These are phyloP conservation scores for Mallotus villosus DNA, from an alignment of 2,797 vertebrate genomes.

Conservation along the genomic window DNA sequence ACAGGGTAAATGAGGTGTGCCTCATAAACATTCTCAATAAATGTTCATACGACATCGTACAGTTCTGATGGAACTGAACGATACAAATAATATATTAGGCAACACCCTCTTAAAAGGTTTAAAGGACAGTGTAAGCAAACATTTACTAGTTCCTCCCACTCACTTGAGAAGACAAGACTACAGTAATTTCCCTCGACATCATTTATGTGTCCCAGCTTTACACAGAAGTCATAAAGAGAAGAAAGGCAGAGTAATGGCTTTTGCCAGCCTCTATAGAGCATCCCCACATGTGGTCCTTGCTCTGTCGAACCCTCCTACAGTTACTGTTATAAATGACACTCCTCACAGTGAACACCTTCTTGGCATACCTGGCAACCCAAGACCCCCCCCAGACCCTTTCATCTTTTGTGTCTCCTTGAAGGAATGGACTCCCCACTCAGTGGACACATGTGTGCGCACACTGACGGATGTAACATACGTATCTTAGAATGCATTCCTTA, in stretches of 20 bases:
- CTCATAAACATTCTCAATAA: not conserved
- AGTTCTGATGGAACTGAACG: not conserved
- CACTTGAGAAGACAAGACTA: not conserved
- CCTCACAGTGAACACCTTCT: conserved; percentile 30
- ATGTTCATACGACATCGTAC: not conserved
- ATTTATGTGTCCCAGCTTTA: not conserved
- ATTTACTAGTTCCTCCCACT: not conserved
- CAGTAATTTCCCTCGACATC: not conserved
- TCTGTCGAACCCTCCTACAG: conserved; percentile 34
- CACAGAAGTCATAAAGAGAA: conserved; percentile 1
- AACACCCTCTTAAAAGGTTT: not conserved
- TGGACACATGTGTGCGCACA: not conserved
- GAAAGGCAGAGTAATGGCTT: not conserved
- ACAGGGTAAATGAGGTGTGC: not conserved
- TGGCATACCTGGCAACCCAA: conserved; percentile 33
- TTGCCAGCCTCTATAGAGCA: not conserved
- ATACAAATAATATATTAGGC: too few relatives aligned
- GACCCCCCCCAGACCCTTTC: conserved; percentile 18
- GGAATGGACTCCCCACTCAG: not conserved
- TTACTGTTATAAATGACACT: conserved; percentile 31
- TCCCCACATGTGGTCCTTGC: conserved; percentile 22
- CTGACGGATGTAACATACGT: not conserved
- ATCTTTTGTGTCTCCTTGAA: conserved; percentile 19
- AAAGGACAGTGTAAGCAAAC: not conserved
- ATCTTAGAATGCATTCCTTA: not conserved